Percentiles rank a stretch among this genome's conserved stretches.
These are phyloP conservation scores for Hydropotes inermis DNA, from an alignment of 2,113 vertebrate genomes.

Conservation along the genomic window DNA sequence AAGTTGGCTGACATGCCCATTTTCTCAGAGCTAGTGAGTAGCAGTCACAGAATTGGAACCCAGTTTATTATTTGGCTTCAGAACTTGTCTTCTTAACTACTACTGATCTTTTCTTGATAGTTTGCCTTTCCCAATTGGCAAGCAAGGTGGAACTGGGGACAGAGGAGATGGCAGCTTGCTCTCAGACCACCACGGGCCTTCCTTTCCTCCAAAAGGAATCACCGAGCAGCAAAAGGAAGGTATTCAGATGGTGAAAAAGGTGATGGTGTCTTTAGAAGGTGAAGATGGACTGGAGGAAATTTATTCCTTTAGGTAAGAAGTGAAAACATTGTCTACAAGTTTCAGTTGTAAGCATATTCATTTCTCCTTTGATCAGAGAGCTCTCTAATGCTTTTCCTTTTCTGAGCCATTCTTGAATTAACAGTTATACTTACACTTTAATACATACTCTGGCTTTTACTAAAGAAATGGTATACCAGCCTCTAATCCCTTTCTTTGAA, in stretches of 20 bases:
- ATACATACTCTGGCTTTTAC: neutral
- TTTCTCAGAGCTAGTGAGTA: neutral
- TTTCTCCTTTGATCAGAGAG: neutral
- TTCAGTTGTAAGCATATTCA: neutral
- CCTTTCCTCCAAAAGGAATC: constrained; percentile 83
- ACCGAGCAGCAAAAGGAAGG: constrained; percentile 87
- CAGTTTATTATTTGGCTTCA: neutral
- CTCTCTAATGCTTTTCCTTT: neutral
- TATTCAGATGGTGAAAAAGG: constrained; percentile 84
- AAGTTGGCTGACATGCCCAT: neutral
- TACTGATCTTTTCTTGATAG: constrained; percentile 77
- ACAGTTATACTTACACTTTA: neutral
- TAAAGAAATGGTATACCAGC: neutral
- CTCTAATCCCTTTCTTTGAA: neutral
- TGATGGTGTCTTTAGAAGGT: constrained; percentile 90
- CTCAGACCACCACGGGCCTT: neutral
- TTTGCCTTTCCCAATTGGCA: constrained; percentile 88
- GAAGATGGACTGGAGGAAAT: constrained; percentile 90
- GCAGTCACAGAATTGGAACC: neutral
- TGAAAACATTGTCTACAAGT: neutral
- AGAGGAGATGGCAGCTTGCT: constrained; percentile 28
- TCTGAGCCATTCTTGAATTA: neutral
- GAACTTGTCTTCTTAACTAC: constrained; percentile 13
- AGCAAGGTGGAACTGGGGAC: constrained; percentile 60
- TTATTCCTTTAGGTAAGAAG: constrained; percentile 90